Conservation (phyloP, 2,113 vertebrate species). For the Pollimyrus isidori region DNA sequence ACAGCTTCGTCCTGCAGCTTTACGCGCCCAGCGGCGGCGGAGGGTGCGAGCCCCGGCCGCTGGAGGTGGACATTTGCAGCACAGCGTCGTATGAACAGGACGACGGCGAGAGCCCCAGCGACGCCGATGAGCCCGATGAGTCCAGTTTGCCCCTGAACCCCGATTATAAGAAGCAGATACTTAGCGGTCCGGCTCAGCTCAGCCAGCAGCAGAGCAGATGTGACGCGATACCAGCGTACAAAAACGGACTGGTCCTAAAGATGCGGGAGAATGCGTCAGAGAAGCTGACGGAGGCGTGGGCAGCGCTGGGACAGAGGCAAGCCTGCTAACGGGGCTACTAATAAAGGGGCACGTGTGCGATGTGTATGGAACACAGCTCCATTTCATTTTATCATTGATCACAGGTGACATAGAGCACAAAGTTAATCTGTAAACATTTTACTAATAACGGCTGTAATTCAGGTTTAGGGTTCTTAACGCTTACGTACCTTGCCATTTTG, state of each 20-base stretch:
- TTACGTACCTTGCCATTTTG: not conserved
- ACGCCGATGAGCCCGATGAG: constrained; percentile 14
- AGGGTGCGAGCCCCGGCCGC: not conserved
- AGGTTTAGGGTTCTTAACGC: not conserved
- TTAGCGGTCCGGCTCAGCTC: constrained; percentile 21
- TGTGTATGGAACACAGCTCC: not conserved
- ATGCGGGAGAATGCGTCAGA: constrained; percentile 36
- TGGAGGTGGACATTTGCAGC: constrained; percentile 14
- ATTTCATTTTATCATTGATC: not conserved
- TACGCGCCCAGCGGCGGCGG: constrained; percentile 15
- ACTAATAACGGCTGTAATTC: not conserved
- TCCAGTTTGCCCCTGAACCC: constrained; percentile 1
- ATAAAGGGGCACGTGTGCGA: not conserved
- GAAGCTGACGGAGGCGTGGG: not conserved
- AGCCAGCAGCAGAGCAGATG: constrained; percentile 28
- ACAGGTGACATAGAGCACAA: not conserved
- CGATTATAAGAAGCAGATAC: constrained; percentile 20
- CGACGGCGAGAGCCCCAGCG: not conserved
- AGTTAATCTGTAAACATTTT: not conserved
- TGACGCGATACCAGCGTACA: constrained; percentile 47
- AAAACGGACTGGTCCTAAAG: constrained; percentile 51
- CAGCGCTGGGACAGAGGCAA: not conserved
- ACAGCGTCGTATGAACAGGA: not conserved
- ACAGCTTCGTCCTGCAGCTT: constrained; percentile 36
- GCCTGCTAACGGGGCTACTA: not conserved